phyloP scores from a whole-genome alignment of 2,797 vertebrate species.

The Cuculus canorus region DNA sequence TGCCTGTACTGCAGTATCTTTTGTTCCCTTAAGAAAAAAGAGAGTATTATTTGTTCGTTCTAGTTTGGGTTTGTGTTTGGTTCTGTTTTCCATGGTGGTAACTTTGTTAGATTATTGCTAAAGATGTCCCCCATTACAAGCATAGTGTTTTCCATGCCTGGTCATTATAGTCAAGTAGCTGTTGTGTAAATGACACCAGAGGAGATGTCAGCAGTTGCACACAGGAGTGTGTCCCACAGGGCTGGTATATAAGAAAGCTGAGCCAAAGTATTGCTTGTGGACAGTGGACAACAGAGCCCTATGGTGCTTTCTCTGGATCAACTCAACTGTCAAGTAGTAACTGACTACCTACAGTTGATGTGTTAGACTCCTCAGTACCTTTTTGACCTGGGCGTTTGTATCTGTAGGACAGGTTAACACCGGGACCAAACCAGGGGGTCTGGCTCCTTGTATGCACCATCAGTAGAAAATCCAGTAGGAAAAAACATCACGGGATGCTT shows the following conservation, averaged over 20 bases:
- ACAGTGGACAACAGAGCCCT: background rate
- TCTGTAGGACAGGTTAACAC: background rate
- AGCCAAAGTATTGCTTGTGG: background rate
- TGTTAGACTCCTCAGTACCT: background rate
- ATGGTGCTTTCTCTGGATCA: background rate
- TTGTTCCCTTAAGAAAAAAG: background rate
- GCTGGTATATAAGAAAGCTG: background rate
- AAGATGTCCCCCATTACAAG: background rate
- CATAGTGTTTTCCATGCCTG: background rate
- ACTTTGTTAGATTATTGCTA: background rate
- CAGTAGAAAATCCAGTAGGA: background rate
- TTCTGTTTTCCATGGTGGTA: background rate
- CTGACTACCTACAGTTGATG: background rate
- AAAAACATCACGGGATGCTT: background rate
- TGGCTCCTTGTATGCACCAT: background rate
- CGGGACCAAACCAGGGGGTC: background rate
- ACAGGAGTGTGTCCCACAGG: background rate
- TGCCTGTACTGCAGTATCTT: background rate
- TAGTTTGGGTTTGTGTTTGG: background rate
- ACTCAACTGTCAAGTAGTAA: background rate
- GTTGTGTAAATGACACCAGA: background rate
- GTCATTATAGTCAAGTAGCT: background rate
- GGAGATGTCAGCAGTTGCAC: background rate
- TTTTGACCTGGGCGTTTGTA: background rate
- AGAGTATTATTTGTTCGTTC: background rate